Conservation (phyloP, 2,797 vertebrate genomes). For the Amblyraja radiata region DNA sequence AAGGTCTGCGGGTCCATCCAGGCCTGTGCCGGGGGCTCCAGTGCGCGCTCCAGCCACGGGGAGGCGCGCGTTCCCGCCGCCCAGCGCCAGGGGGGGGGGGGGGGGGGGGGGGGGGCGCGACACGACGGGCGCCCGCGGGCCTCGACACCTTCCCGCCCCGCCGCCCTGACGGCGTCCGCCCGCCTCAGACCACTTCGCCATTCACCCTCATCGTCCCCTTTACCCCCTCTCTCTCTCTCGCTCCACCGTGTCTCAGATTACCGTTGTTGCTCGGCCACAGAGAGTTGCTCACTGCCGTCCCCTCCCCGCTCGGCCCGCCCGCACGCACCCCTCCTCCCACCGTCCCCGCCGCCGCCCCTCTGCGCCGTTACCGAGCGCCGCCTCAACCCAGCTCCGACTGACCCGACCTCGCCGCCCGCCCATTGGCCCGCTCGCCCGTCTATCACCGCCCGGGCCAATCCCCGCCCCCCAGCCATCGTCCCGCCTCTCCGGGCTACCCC, state of each 20-base stretch:
- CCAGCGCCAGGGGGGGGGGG: not conserved
- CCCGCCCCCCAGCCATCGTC: rapidly evolving
- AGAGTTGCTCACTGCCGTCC: too few species aligned
- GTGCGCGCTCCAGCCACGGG: not conserved
- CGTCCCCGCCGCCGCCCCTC: not conserved
- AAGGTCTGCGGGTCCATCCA: too few species aligned
- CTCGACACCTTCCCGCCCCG: not conserved
- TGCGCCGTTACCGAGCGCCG: not conserved
- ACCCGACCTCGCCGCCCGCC: not conserved
- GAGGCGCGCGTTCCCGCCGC: not conserved
- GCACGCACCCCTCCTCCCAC: not conserved
- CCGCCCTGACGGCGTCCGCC: not conserved
- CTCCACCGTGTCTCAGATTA: not conserved
- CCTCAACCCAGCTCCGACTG: not conserved
- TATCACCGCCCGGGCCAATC: not conserved
- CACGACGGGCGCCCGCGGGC: not conserved
- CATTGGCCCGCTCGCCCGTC: not conserved
- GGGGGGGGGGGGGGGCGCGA: not conserved
- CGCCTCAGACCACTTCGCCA: not conserved
- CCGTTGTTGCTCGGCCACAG: not conserved
- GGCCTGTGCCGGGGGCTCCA: too few species aligned
- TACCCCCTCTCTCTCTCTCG: not conserved
- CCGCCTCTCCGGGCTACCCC: not conserved
- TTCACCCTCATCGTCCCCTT: not conserved
- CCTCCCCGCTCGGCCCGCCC: too few species aligned